phyloP scores from a whole-genome alignment of 2,888 invertebrate species.

The Amblyteles armatorius region DNA sequence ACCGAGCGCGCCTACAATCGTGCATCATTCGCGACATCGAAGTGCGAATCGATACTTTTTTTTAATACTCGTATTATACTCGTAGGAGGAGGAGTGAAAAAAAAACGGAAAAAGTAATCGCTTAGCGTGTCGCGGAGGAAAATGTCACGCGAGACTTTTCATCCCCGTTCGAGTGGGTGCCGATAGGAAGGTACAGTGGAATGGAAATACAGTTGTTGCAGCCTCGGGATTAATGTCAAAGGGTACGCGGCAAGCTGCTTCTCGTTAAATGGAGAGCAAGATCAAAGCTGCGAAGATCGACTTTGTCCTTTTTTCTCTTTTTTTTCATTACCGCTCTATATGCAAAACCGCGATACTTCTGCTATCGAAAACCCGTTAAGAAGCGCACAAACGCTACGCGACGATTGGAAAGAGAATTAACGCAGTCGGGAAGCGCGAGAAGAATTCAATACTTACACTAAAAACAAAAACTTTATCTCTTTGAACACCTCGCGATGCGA shows the following conservation, averaged over 20 bases:
- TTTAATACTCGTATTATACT: not conserved
- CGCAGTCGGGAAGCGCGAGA: not conserved
- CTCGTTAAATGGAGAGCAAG: slow-evolving; percentile 23
- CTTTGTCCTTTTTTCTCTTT: slow-evolving; percentile 12
- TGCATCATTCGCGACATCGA: not conserved
- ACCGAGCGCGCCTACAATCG: not conserved
- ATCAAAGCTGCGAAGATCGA: slow-evolving; percentile 4
- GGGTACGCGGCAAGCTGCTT: slow-evolving; percentile 3
- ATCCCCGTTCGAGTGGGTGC: not conserved
- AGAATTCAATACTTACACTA: not conserved
- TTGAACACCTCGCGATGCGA: too few relatives aligned
- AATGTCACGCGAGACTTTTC: slow-evolving; percentile 43
- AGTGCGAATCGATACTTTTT: not conserved
- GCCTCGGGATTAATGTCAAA: slow-evolving; percentile 50
- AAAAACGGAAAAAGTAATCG: not conserved
- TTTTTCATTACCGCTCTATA: slow-evolving; percentile 13
- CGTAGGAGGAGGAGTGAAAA: not conserved
- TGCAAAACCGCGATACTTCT: not conserved
- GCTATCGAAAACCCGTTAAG: not conserved
- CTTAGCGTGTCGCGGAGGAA: slow-evolving; percentile 4
- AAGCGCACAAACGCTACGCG: not conserved
- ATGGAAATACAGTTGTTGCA: slow-evolving; percentile 6
- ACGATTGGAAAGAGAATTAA: not conserved
- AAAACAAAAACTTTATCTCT: not conserved
- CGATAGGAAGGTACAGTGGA: not conserved